A percentile compares a stretch with the other conserved stretches of the same genome.
Conservation (phyloP, 1,140 invertebrate genomes). For the Drosophila melanogaster region Release_6_plus_ISO1_MT NT_033779.5:14575501-14576000, state of each 20-base stretch:
- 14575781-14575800: not conserved
- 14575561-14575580: too few species aligned
- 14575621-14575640: conserved; percentile 61
- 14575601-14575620: conserved; percentile 53
- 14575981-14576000: conserved; percentile 20
- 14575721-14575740: conserved; percentile 58
- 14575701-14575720: not conserved
- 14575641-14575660: conserved; percentile 62
- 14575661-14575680: conserved; percentile 28
- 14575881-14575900: conserved; percentile 59
- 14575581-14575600: conserved; percentile 9
- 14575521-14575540: not conserved
- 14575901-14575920: conserved; percentile 54
- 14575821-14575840: conserved; percentile 60
- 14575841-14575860: conserved; percentile 31
- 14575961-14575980: conserved; percentile 39
- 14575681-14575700: not conserved
- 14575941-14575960: conserved; percentile 52
- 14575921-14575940: conserved; percentile 55
- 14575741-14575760: conserved; percentile 63
- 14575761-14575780: conserved; percentile 13
- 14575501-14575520: not conserved
- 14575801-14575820: conserved; percentile 72
- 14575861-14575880: conserved; percentile 41
- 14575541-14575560: conserved; percentile 9